phyloP scores from a whole-genome alignment of 2,888 invertebrate species.

The Acanthacorydalis orientalis region DNA sequence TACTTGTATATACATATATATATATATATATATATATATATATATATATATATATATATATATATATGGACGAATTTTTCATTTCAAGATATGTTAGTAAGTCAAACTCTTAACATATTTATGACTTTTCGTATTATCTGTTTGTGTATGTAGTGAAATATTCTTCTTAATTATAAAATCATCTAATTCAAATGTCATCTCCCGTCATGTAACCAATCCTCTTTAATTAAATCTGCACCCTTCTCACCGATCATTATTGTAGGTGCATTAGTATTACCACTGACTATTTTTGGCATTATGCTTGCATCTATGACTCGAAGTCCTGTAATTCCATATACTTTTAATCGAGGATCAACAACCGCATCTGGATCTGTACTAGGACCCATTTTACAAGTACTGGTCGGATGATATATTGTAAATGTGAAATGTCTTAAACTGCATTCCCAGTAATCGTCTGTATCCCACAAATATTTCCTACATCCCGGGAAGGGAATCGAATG shows the following conservation, averaged over 20 bases:
- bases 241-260: conserved; percentile 85
- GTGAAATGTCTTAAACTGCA: conserved; percentile 70
- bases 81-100: too few relatives aligned
- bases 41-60: too few relatives aligned
- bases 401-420: conserved; percentile 67
- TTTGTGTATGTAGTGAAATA: too few relatives aligned
- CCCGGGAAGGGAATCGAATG: conserved; percentile 70
- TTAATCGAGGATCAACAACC: conserved; percentile 61
- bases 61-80: too few relatives aligned
- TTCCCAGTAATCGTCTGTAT: conserved; percentile 75
- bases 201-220: conserved; percentile 45
- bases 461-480: conserved; percentile 52
- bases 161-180: too few relatives aligned
- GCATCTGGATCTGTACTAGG: conserved; percentile 55
- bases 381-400: conserved; percentile 78
- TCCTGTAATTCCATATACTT: conserved; percentile 62
- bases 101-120: too few relatives aligned
- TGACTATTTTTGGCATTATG: conserved; percentile 76
- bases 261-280: conserved; percentile 81
- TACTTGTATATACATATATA: too few relatives aligned
- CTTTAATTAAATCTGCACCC: conserved; percentile 75
- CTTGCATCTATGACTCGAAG: conserved; percentile 70
- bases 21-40: too few relatives aligned
- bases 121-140: too few relatives aligned
- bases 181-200: too few relatives aligned